Evolutionary conservation across 2,888 invertebrate species (phyloP).

Genomic region (Scaptomyza flava): DNA sequence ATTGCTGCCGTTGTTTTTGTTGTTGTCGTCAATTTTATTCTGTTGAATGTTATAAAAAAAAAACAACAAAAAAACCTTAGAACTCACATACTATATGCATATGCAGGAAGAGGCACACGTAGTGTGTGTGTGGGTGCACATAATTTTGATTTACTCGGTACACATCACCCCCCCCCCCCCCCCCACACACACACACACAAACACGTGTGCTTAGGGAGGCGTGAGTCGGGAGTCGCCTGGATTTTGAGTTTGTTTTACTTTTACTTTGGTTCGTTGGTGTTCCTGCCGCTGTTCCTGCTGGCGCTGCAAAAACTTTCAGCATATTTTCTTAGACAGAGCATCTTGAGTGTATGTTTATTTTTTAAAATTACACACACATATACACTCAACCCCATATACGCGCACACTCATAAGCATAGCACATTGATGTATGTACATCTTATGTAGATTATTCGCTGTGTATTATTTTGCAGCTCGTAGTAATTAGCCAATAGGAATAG

Average conservation of each 20-base stretch:
- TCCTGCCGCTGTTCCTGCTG: no score
- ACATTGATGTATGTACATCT: slow-evolving; percentile 58
- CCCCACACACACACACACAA: not conserved
- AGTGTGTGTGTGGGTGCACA: slow-evolving; percentile 32
- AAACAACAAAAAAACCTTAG: no score
- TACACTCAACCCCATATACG: slow-evolving; percentile 7
- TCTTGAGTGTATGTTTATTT: slow-evolving; percentile 21
- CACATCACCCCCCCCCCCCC: slow-evolving; percentile 7
- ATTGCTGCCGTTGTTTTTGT: slow-evolving; percentile 3
- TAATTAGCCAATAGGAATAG: slow-evolving; percentile 79
- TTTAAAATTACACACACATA: slow-evolving; percentile 5
- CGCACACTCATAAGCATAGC: slow-evolving; percentile 57
- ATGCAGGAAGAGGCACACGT: no score
- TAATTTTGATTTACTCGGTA: slow-evolving; percentile 60
- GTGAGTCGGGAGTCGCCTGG: slow-evolving; percentile 15
- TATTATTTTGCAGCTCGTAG: slow-evolving; percentile 57
- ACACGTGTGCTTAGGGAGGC: slow-evolving; percentile 13
- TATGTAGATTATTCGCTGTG: slow-evolving; percentile 74
- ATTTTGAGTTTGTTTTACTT: slow-evolving; percentile 55
- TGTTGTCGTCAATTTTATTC: slow-evolving; percentile 26
- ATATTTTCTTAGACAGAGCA: slow-evolving; percentile 70
- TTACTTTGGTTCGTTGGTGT: slow-evolving; percentile 24
- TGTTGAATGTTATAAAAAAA: not conserved
- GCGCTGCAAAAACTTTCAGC: slow-evolving; percentile 51
- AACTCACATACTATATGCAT: no score